These are phyloP conservation scores for Eptatretus atami DNA, from an alignment of 2,797 vertebrate species.

Conservation along the genomic window DNA sequence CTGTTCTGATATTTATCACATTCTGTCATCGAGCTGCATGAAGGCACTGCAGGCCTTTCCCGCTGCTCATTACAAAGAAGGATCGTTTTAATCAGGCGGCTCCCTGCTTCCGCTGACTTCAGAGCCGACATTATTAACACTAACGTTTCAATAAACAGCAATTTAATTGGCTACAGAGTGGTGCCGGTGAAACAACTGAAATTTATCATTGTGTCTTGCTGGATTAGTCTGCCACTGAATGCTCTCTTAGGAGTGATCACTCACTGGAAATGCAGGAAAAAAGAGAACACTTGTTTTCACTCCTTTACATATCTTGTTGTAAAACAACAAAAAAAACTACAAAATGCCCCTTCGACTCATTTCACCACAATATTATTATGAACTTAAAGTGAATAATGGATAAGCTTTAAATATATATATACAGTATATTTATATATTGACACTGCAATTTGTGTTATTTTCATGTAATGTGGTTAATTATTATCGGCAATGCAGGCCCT, in stretches of 20 bases:
- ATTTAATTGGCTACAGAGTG: constrained; percentile 4
- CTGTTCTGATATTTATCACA: constrained; percentile 4
- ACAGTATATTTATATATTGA: no score
- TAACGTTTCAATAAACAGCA: constrained; percentile 5
- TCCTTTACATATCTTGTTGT: not conserved
- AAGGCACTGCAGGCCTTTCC: not conserved
- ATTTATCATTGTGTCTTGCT: constrained; percentile 2
- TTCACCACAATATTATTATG: no score
- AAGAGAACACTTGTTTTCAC: constrained; percentile 3
- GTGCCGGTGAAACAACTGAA: constrained; percentile 3
- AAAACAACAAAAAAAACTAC: no score
- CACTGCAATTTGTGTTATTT: no score
- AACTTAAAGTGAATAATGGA: no score
- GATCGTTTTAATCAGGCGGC: constrained; percentile 5
- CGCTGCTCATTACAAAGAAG: constrained; percentile 4
- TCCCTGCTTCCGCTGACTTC: constrained; percentile 3
- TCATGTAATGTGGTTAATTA: no score
- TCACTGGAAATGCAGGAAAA: constrained; percentile 5
- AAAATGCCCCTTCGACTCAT: no score
- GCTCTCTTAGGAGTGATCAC: constrained; percentile 3
- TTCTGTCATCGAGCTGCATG: constrained; percentile 4
- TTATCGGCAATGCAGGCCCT: no score
- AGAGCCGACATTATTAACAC: constrained; percentile 4
- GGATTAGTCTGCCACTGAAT: constrained; percentile 2
- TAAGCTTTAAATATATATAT: no score